Conservation (phyloP, 2,797 vertebrate species). For the Scleropages formosus region DNA sequence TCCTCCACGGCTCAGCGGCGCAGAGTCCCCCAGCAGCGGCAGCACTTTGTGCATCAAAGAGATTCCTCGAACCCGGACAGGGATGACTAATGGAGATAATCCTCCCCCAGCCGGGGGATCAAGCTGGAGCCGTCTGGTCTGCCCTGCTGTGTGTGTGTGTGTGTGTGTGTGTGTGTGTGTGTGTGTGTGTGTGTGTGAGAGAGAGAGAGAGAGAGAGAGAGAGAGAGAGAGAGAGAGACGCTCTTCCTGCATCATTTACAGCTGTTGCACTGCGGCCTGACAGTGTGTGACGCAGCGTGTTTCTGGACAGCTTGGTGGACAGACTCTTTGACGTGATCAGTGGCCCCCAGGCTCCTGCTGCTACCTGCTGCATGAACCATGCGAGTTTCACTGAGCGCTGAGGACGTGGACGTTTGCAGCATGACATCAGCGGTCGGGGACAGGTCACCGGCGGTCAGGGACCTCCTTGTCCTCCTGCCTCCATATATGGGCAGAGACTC, state of each 20-base stretch:
- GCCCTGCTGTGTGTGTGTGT: background rate
- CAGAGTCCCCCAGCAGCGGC: slow-evolving; percentile 6
- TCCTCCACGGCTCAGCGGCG: background rate
- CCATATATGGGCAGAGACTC: slow-evolving; percentile 38
- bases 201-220: no score
- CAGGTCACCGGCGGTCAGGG: no score
- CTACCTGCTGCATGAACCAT: no score
- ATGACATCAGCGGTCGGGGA: slow-evolving; percentile 16
- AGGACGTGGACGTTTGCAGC: slow-evolving; percentile 14
- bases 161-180: no score
- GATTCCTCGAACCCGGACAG: slow-evolving; percentile 13
- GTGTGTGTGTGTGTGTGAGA: no score
- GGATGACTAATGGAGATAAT: slow-evolving; percentile 15
- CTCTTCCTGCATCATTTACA: no score
- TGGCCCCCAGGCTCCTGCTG: no score
- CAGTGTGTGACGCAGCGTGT: no score
- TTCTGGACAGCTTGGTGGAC: no score
- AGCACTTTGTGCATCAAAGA: slow-evolving; percentile 16
- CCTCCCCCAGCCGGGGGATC: background rate
- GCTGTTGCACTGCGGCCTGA: no score
- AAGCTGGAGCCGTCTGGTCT: slow-evolving; percentile 34
- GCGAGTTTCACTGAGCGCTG: background rate
- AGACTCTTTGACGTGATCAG: no score
- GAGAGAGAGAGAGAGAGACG: no score
- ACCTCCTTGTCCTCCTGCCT: background rate